Evolutionary conservation across 1,140 invertebrate genomes (phyloP).

Genomic region (Pomacea maculata): DNA sequence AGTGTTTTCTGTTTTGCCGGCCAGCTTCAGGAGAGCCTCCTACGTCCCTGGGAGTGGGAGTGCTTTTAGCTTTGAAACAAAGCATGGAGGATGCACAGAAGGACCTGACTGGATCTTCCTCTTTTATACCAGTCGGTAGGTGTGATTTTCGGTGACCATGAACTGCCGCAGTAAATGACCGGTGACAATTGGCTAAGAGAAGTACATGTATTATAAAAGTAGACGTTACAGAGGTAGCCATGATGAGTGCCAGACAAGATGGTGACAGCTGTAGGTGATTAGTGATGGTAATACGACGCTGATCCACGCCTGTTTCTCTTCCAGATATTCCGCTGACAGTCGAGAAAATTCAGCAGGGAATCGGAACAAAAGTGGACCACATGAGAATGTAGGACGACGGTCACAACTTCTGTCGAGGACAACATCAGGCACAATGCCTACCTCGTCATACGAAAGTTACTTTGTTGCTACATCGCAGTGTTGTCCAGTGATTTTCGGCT

Average conservation of each 20-base stretch:
- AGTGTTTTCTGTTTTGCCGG: not conserved
- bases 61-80: conserved; percentile 55
- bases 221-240: too few relatives aligned
- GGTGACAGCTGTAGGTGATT: not conserved
- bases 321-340: conserved; percentile 53
- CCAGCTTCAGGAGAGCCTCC: conserved; percentile 64
- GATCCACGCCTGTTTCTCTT: conserved; percentile 20
- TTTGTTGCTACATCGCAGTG: too few relatives aligned
- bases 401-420: too few relatives aligned
- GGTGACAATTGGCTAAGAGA: not conserved
- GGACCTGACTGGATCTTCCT: conserved; percentile 40
- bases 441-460: too few relatives aligned
- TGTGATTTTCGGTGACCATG: not conserved
- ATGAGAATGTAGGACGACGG: conserved; percentile 14
- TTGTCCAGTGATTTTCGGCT: too few relatives aligned
- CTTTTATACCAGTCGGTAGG: conserved; percentile 49
- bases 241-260: not conserved
- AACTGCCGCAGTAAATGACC: not conserved
- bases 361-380: conserved; percentile 30
- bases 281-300: not conserved
- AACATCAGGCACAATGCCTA: too few relatives aligned
- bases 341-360: conserved; percentile 41
- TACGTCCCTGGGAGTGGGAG: conserved; percentile 55
- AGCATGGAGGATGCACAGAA: conserved; percentile 48
- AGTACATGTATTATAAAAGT: not conserved